Conservation (phyloP, 2,113 vertebrate species). For the Jaculus jaculus region DNA sequence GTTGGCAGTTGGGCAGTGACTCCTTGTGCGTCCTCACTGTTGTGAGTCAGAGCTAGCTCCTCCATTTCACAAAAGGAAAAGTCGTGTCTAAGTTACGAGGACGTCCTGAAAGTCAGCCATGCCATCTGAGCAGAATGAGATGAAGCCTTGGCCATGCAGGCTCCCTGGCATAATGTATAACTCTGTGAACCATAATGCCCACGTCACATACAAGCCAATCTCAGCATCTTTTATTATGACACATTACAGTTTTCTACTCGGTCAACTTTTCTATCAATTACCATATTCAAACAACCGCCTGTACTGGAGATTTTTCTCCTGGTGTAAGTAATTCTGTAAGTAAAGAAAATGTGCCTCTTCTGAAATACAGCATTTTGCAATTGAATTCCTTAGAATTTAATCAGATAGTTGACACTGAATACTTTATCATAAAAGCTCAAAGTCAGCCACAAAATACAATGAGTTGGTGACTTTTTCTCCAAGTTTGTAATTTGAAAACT, state of each 20-base stretch:
- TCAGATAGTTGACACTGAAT: slow-evolving; percentile 52
- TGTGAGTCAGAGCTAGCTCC: neutral
- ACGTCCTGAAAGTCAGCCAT: slow-evolving; percentile 41
- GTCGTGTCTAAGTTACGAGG: neutral
- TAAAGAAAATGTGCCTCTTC: slow-evolving; percentile 51
- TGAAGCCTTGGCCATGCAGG: neutral
- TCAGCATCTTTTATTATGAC: slow-evolving; percentile 52
- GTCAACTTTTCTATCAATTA: slow-evolving; percentile 65
- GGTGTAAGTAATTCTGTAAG: slow-evolving; percentile 3
- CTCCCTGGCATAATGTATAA: slow-evolving; percentile 27
- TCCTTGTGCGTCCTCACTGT: neutral
- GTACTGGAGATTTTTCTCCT: slow-evolving; percentile 19
- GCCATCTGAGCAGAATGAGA: slow-evolving; percentile 25
- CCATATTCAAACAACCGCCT: slow-evolving; percentile 52
- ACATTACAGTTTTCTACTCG: slow-evolving; percentile 56
- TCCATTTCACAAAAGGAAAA: neutral
- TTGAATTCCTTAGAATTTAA: slow-evolving; percentile 60
- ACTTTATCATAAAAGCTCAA: slow-evolving; percentile 55
- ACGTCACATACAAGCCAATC: neutral
- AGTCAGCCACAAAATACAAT: slow-evolving; percentile 47
- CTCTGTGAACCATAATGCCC: slow-evolving; percentile 40
- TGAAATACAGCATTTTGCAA: slow-evolving; percentile 39
- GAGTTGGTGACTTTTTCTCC: neutral
- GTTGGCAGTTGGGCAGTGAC: neutral
- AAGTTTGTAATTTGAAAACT: neutral